Conservation (phyloP, 1,140 invertebrate species). For the Aphelenchoides avenae region DNA sequence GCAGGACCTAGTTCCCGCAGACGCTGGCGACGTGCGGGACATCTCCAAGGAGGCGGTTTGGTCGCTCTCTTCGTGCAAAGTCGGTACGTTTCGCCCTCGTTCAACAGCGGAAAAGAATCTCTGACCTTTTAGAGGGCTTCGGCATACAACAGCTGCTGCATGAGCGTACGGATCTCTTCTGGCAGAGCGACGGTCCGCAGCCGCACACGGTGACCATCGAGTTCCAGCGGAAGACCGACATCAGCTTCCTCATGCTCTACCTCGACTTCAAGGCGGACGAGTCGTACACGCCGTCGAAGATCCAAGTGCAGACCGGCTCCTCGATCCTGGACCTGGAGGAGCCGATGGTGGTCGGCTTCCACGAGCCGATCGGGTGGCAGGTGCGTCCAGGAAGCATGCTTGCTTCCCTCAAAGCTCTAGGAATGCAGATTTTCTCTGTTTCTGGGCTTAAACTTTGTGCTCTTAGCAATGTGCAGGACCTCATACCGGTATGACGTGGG, state of each 20-base stretch:
- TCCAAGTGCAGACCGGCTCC: conserved; percentile 35
- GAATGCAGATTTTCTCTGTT: too few relatives aligned
- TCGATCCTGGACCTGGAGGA: conserved; percentile 74
- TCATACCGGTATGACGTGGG: too few relatives aligned
- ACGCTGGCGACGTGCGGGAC: conserved; percentile 73
- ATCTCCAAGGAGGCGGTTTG: conserved; percentile 93
- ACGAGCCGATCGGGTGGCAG: conserved; percentile 92
- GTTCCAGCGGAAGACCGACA: conserved; percentile 88
- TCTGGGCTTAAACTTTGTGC: too few relatives aligned
- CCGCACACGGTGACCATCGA: conserved; percentile 97
- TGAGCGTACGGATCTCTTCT: conserved; percentile 91
- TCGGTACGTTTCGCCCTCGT: conserved; percentile 66
- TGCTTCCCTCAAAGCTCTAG: too few relatives aligned
- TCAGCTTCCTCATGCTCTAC: conserved; percentile 90
- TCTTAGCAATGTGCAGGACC: too few relatives aligned
- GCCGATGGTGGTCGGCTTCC: conserved; percentile 87
- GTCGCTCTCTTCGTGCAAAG: conserved; percentile 95
- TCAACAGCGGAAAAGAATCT: conserved; percentile 9
- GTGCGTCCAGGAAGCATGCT: conserved; percentile 79
- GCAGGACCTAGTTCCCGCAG: conserved; percentile 61
- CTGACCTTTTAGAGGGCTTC: conserved; percentile 69
- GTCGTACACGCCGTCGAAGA: conserved; percentile 90
- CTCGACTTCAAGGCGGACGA: conserved; percentile 97
- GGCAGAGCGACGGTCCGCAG: conserved; percentile 97
- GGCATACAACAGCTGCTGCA: conserved; percentile 93